phyloP scores from a whole-genome alignment of 2,113 vertebrate species.

The Atlantisia rogersi region DNA sequence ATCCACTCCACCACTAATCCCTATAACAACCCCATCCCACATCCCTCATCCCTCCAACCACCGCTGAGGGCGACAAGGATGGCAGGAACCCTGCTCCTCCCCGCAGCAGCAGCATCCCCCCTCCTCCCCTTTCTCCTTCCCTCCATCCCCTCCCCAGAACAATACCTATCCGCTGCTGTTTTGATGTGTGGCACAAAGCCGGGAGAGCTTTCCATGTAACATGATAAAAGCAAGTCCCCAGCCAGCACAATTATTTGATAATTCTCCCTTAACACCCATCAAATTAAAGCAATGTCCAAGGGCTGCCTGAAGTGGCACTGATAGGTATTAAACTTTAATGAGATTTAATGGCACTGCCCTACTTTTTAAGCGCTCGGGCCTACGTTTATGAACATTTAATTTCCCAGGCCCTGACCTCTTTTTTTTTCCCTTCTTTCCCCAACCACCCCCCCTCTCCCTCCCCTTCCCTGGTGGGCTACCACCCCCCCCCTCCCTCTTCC shows the following conservation, averaged over 20 bases:
- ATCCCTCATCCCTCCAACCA: not conserved
- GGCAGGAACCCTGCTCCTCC: not conserved
- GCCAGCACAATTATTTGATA: conserved; percentile 71
- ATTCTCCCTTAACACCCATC: conserved; percentile 80
- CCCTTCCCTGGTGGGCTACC: not conserved
- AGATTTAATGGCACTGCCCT: conserved; percentile 83
- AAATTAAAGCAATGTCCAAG: conserved; percentile 76
- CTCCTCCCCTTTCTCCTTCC: not conserved
- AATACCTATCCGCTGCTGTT: not conserved
- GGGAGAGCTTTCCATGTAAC: conserved; percentile 47
- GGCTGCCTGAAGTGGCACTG: conserved; percentile 70
- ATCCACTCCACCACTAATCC: not conserved
- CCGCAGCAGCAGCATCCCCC: too few relatives aligned
- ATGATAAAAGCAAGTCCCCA: conserved; percentile 70
- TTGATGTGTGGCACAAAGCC: conserved; percentile 58
- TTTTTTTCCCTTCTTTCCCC: not conserved
- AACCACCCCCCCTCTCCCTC: too few relatives aligned
- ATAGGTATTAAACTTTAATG: conserved; percentile 84
- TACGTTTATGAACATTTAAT: conserved; percentile 79
- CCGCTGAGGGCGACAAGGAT: accelerated
- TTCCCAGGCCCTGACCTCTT: conserved; percentile 76
- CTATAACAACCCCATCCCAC: not conserved
- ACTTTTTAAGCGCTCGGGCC: conserved; percentile 72
- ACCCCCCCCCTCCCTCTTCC: not conserved
- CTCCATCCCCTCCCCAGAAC: conserved; percentile 16